A percentile compares a stretch with the other conserved stretches of the same genome.
phyloP scores from a whole-genome alignment of 2,888 invertebrate species.

The Ornithoptera priamus region DNA sequence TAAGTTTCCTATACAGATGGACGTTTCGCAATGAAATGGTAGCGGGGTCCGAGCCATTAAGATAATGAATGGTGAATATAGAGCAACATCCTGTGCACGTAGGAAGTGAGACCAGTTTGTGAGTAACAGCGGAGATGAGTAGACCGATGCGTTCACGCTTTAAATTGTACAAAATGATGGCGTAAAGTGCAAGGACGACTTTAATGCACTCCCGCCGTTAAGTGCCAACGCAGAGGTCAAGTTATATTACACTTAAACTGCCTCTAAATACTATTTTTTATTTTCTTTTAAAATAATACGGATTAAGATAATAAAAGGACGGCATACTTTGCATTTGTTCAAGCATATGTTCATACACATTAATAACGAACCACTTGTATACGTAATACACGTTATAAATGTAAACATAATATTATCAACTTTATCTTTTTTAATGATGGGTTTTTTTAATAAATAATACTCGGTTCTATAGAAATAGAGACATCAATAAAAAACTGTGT shows the following conservation, averaged over 20 bases:
- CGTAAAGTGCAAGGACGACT: conserved; percentile 61
- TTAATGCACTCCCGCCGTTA: conserved; percentile 57
- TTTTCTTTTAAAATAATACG: conserved; percentile 26
- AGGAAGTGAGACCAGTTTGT: conserved; percentile 71
- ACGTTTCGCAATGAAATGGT: conserved; percentile 65
- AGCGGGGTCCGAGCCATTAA: conserved; percentile 54
- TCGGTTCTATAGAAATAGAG: conserved; percentile 10
- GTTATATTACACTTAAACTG: conserved; percentile 30
- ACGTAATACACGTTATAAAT: background rate
- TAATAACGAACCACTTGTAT: background rate
- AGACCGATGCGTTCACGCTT: conserved; percentile 39
- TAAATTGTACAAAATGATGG: conserved; percentile 38
- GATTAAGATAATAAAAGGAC: conserved; percentile 12
- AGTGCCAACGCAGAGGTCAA: conserved; percentile 49
- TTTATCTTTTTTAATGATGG: conserved; percentile 9
- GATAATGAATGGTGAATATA: conserved; percentile 71
- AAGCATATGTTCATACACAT: background rate
- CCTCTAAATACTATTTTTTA: conserved; percentile 42
- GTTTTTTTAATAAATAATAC: conserved; percentile 26
- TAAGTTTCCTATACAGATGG: conserved; percentile 42
- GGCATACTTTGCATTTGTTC: background rate
- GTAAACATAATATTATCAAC: background rate
- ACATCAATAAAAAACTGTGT: conserved; percentile 16
- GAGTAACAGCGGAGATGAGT: conserved; percentile 70
- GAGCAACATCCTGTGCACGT: conserved; percentile 72